phyloP scores from a whole-genome alignment of 2,888 invertebrate genomes.

The Tetheella fluctuosa region DNA sequence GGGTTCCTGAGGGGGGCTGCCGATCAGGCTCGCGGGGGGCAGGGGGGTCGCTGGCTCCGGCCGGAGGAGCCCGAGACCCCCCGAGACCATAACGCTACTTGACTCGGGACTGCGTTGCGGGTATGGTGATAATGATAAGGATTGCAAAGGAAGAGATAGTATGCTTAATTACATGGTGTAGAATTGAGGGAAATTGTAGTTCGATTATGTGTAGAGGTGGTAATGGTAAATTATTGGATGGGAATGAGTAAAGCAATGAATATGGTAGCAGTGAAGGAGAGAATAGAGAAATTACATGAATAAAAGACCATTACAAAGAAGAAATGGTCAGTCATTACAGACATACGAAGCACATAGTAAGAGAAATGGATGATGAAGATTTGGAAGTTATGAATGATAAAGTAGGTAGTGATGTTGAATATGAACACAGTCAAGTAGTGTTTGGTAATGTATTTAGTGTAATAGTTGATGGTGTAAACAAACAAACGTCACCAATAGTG shows the following conservation, averaged over 20 bases:
- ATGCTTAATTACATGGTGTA: constrained; percentile 3
- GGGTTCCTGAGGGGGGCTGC: constrained; percentile 92
- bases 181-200: not conserved
- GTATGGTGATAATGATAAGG: constrained; percentile 17
- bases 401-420: constrained; percentile 19
- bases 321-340: too few relatives aligned
- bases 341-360: too few relatives aligned
- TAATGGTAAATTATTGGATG: not conserved
- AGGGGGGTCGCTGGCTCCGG: constrained; percentile 81
- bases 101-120: constrained; percentile 74
- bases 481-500: constrained; percentile 76
- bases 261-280: not conserved
- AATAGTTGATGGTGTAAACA: constrained; percentile 43
- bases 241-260: too few relatives aligned
- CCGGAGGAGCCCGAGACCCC: constrained; percentile 76
- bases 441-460: constrained; percentile 43
- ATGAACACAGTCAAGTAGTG: constrained; percentile 67
- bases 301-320: too few relatives aligned
- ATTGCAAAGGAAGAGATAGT: constrained; percentile 10
- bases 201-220: not conserved
- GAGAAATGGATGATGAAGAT: too few relatives aligned
- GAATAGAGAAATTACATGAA: too few relatives aligned
- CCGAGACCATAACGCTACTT: constrained; percentile 84
- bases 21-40: constrained; percentile 71
- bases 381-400: constrained; percentile 13